These are phyloP conservation scores for Hylaeus anthracinus DNA, from an alignment of 1,140 invertebrate species.

Conservation along the genomic window DNA sequence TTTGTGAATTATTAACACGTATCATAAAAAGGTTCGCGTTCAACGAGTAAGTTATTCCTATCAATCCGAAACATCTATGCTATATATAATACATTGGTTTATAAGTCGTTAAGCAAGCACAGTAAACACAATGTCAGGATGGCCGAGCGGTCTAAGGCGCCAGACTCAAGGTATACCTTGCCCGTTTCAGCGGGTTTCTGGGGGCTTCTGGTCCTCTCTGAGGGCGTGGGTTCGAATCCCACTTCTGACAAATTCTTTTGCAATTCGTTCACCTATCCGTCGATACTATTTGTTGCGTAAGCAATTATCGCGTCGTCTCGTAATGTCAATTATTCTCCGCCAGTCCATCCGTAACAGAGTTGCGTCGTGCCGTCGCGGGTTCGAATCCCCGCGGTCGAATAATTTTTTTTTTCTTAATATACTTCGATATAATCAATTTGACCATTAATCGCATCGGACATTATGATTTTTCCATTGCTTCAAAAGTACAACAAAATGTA, in stretches of 20 bases:
- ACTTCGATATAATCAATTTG: neutral
- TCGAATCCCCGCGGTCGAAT: constrained; percentile 12
- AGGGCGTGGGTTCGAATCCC: constrained; percentile 94
- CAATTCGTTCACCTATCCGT: neutral
- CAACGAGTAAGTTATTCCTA: neutral
- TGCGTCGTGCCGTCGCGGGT: neutral
- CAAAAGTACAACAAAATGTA: too few species aligned
- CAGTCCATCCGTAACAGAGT: accelerated
- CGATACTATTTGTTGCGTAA: neutral
- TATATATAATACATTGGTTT: accelerated
- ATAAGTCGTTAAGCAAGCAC: neutral
- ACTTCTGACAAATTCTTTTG: constrained; percentile 89
- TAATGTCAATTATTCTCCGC: neutral
- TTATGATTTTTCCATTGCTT: neutral
- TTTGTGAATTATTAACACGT: neutral
- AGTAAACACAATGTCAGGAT: constrained; percentile 80
- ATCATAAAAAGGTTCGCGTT: neutral
- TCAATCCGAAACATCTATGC: too few species aligned
- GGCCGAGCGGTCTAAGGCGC: constrained; percentile 85
- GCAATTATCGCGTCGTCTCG: neutral
- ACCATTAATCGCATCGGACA: too few species aligned
- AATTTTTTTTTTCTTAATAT: neutral
- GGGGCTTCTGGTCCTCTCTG: constrained; percentile 89
- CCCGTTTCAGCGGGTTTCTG: constrained; percentile 76
- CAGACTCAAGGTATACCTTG: constrained; percentile 84